phyloP scores from a whole-genome alignment of 2,888 invertebrate species.

The Polymixis lichenea region DNA sequence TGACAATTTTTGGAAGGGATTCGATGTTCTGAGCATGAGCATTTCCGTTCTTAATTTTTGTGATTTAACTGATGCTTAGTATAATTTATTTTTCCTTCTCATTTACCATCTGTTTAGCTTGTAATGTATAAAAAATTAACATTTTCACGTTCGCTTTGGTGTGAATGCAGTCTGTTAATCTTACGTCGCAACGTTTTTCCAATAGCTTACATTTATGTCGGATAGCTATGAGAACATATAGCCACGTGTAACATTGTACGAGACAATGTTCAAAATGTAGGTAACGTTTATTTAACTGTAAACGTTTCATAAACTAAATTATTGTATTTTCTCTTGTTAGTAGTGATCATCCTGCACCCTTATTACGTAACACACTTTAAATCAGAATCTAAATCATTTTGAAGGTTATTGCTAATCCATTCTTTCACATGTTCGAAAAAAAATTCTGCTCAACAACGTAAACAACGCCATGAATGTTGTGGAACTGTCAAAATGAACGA shows the following conservation, averaged over 20 bases:
- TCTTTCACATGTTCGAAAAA: too few relatives aligned
- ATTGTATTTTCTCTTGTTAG: too few relatives aligned
- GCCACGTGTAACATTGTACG: conserved; percentile 18
- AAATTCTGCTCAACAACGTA: too few relatives aligned
- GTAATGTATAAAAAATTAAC: too few relatives aligned
- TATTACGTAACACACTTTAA: too few relatives aligned
- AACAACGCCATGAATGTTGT: too few relatives aligned
- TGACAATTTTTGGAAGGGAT: background rate
- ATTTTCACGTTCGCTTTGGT: conserved; percentile 37
- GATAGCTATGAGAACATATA: conserved; percentile 47
- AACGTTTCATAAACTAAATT: background rate
- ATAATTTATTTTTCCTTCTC: background rate
- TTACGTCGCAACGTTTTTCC: conserved; percentile 68
- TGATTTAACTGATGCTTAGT: background rate
- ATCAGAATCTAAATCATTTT: too few relatives aligned
- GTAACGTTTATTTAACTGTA: background rate
- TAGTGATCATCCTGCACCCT: too few relatives aligned
- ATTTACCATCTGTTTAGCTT: background rate
- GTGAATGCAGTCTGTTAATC: conserved; percentile 61
- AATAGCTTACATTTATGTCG: conserved; percentile 66
- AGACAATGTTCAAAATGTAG: conserved; percentile 16
- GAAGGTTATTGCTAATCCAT: too few relatives aligned
- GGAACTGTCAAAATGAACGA: too few relatives aligned
- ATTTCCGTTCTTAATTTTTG: too few relatives aligned
- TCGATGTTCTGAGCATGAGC: background rate